A percentile compares a stretch with the other conserved stretches of the same genome.
Evolutionary conservation across 2,888 invertebrate species (phyloP).

Genomic region (Drosophila nigricruria): DNA sequence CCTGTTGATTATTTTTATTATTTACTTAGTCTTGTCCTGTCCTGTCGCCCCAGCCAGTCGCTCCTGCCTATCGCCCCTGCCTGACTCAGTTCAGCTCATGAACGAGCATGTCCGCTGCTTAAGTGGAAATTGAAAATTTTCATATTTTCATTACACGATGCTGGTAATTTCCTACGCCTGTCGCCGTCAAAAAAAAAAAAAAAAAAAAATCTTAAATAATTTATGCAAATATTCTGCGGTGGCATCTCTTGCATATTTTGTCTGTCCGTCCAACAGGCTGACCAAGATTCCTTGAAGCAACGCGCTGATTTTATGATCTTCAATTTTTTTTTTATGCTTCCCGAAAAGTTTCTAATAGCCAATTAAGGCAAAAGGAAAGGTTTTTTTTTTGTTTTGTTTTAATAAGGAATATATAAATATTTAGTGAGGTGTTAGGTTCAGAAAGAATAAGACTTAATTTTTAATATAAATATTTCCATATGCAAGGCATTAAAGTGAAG

Average conservation of each 20-base stretch:
- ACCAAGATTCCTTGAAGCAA: constrained; percentile 54
- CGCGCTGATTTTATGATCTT: constrained; percentile 33
- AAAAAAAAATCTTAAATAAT: constrained; percentile 59
- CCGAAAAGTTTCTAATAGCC: constrained; percentile 24
- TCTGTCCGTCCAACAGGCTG: constrained; percentile 41
- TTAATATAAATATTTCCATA: constrained; percentile 6
- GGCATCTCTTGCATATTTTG: constrained; percentile 57
- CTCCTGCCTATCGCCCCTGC: background rate
- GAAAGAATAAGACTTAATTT: background rate
- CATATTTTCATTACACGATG: constrained; percentile 71
- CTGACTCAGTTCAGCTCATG: background rate
- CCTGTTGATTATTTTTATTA: constrained; percentile 75
- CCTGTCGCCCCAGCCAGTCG: background rate
- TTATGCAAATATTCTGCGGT: constrained; percentile 75
- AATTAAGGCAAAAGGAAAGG: constrained; percentile 26
- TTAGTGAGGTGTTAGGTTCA: background rate
- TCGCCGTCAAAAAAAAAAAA: constrained; percentile 12
- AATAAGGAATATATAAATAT: constrained; percentile 14
- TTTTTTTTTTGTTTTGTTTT: background rate
- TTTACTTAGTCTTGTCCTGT: constrained; percentile 69
- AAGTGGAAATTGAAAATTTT: constrained; percentile 78
- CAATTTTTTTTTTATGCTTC: constrained; percentile 8
- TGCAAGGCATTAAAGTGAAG: background rate
- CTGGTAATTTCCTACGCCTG: constrained; percentile 62
- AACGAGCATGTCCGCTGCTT: constrained; percentile 40